Evolutionary conservation across 2,797 vertebrate species (phyloP).

Genomic region (Tiaroga cobitis): DNA sequence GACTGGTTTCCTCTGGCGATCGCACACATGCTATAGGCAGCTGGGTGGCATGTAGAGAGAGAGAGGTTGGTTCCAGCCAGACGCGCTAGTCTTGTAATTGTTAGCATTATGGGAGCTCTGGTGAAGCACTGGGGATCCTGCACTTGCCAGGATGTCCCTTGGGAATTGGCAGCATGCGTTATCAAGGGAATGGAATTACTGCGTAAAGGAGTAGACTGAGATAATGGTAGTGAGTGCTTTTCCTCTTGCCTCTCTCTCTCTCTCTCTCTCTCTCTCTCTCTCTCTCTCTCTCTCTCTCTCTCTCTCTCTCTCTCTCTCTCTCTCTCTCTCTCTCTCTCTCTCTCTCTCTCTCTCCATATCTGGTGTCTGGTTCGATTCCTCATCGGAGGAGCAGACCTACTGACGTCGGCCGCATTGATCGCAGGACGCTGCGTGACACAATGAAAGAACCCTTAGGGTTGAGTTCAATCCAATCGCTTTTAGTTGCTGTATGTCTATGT

Average conservation of each 20-base stretch:
- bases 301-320: too few species aligned
- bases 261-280: slow-evolving; percentile 56
- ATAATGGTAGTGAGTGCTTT: slow-evolving; percentile 49
- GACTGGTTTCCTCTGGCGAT: neutral
- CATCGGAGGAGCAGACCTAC: slow-evolving; percentile 46
- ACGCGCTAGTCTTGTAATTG: slow-evolving; percentile 37
- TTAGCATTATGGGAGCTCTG: slow-evolving; percentile 31
- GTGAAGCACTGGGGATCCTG: slow-evolving; percentile 40
- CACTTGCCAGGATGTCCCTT: slow-evolving; percentile 43
- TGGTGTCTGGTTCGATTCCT: slow-evolving; percentile 56
- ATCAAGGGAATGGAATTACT: slow-evolving; percentile 51
- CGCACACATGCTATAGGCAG: slow-evolving; percentile 6
- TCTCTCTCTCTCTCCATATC: slow-evolving; percentile 52
- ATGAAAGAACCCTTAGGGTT: slow-evolving; percentile 39
- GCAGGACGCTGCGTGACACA: slow-evolving; percentile 42
- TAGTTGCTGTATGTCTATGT: neutral
- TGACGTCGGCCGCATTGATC: slow-evolving; percentile 57
- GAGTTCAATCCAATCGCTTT: neutral
- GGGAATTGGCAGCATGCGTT: slow-evolving; percentile 54
- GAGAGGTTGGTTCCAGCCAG: slow-evolving; percentile 12
- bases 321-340: slow-evolving; percentile 42
- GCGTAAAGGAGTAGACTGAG: slow-evolving; percentile 38
- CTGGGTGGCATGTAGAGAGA: neutral
- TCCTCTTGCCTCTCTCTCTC: slow-evolving; percentile 5
- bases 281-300: slow-evolving; percentile 56